A percentile compares a stretch with the other conserved stretches of the same genome.
Conservation (phyloP, 1,140 invertebrate species). For the Littorina saxatilis region DNA sequence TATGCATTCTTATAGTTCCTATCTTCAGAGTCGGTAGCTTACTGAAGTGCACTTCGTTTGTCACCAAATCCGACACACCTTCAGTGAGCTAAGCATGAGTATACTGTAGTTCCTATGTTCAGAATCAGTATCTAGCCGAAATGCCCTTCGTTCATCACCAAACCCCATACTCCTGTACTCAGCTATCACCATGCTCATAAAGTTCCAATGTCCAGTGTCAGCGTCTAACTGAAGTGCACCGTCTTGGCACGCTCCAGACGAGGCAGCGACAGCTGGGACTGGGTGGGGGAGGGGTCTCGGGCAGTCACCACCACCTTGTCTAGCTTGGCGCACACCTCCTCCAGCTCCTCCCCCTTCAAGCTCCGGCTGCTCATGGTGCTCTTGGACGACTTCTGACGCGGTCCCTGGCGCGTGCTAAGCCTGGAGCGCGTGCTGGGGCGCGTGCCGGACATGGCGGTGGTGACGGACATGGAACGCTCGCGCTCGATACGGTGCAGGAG, state of each 20-base stretch:
- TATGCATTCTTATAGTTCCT: too few relatives aligned
- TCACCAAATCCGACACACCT: too few relatives aligned
- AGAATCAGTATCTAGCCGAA: too few relatives aligned
- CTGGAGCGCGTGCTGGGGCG: not conserved
- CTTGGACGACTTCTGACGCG: not conserved
- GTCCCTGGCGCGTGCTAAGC: not conserved
- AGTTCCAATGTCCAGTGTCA: too few relatives aligned
- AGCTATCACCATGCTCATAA: too few relatives aligned
- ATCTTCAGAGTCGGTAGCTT: too few relatives aligned
- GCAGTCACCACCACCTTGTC: not conserved
- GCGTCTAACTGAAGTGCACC: slow-evolving; percentile 28
- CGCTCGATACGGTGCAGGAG: slow-evolving; percentile 29
- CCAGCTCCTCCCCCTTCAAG: not conserved
- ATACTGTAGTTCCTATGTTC: too few relatives aligned
- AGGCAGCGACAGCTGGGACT: not conserved
- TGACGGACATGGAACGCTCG: slow-evolving; percentile 1
- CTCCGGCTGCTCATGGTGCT: slow-evolving; percentile 16
- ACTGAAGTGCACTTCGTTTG: too few relatives aligned
- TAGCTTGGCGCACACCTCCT: not conserved
- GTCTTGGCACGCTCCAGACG: slow-evolving; percentile 10
- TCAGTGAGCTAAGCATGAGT: too few relatives aligned
- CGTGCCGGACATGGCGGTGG: not conserved
- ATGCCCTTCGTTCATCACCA: too few relatives aligned
- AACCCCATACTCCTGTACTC: too few relatives aligned
- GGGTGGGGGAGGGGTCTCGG: not conserved